Evolutionary conservation across 2,888 invertebrate genomes (phyloP), one percentile per base, ranked within the genome.

Genomic region (Nomada lathburiana): DNA sequence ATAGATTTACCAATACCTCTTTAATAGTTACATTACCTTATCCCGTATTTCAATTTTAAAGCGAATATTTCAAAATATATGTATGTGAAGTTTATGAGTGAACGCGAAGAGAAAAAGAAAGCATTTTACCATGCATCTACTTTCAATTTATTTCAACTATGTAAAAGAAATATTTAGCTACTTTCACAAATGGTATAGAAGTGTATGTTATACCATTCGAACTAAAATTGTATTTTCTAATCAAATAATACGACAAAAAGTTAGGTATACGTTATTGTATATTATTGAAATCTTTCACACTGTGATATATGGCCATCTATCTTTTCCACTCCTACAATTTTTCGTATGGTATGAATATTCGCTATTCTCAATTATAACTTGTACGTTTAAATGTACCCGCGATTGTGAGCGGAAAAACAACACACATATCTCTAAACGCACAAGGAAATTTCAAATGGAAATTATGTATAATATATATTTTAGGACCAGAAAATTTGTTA

Each of bases 241-340:
- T 16, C 26, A 11, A 69, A 44, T 47, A 50, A 55, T 29, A 11
- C 4, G 52, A 53, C 36, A 10, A 63, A 60, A 71, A 11, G 16
- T 60, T 77, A 63, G 52, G 52, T 57, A 72, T 79, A 67, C 36
- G 7, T 36, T 36, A 50, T 59, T 47, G 42, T 77, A 76, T 60
- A 42, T 47, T 29, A 72, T 67, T 69, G 52, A 62, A 64, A 74
- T 74, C 65, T 63, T 83, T 69, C 67, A 57, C 82, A 76, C 86
- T 86, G 86, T 86, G 86, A 86, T 86, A 86, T 11, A 29, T 68
- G 71, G 71, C 63, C 79, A 77, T 83, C 77, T 36, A 36, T 36
- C 7, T 36, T 85, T 75, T 65, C 63, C 64, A 47, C 26, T 52
- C 59, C 64, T 52, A 63, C 68, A 80, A 71, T 82, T 64, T 57